Base-by-base conservation (phyloP, 1,140 invertebrate genomes). In the Heterodera carotae region DNA sequence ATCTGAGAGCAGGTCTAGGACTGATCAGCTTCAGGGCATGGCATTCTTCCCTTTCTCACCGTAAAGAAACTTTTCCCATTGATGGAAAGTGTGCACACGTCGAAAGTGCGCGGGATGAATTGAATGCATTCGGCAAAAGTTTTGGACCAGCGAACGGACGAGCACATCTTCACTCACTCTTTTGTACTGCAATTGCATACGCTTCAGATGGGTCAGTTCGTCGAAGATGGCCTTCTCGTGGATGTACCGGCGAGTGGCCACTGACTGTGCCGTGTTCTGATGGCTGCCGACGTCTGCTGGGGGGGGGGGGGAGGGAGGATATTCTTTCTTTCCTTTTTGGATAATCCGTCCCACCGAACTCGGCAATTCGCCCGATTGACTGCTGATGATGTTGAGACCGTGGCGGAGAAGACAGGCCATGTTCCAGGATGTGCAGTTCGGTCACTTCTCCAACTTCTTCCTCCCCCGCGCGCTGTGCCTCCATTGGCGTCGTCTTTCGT, bases 61-160 rank as follows among this genome's bases (percentile, higher is more conserved):
- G 86, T 96, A 96, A 0, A 97, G 89, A 88, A 95, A 97, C 82
- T 92, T 91, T 89, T 97, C 95, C 84, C 96, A 96, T 83, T 92
- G 92, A 84, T 93, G 93, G 86, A 93, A 95, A 0, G 92, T 92
- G 83, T 90, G 69, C 69, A 79, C 80, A 31, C 78, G 74, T 93
- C 72, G 62, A 53, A 74, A 91, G 90, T 81, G 91, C 91, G 80
- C 91, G 90, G 87, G 93, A 92, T 6, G 93, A 90, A 67, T 91
- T 89, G 18, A 92, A 88, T 82, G 92, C 93, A 69, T 93, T 86
- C 92, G 92, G 81, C 92, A 92, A 84, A 94, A 94, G 75, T 92
- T 92, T 76, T 94, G 93, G 33, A 91, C 90, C 73, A 93, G 89
- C 81, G 94, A 90, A 88, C 95, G 96, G 0, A 96, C 94, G 18